Percentiles rank a stretch among this genome's conserved stretches.
These are phyloP conservation scores for Bombus superbus DNA, from an alignment of 1,140 invertebrate species.

Conservation along the genomic window DNA sequence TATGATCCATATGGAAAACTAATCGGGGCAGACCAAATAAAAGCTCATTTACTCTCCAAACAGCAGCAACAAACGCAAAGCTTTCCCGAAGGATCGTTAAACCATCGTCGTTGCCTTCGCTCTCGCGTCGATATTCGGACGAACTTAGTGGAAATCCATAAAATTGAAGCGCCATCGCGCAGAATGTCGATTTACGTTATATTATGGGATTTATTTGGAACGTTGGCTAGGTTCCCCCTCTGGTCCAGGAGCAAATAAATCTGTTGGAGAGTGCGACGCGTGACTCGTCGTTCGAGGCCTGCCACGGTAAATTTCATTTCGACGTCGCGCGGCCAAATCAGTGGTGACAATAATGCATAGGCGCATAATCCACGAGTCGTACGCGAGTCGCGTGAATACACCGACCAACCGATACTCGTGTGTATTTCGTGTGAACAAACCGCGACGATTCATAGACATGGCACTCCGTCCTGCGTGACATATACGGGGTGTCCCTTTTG, in stretches of 20 bases:
- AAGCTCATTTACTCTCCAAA: neutral
- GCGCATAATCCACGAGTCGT: constrained; percentile 37
- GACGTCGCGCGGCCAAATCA: constrained; percentile 45
- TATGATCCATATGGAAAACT: neutral
- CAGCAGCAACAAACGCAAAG: neutral
- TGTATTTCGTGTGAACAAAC: constrained; percentile 27
- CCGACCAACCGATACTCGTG: constrained; percentile 29
- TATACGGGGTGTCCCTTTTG: neutral
- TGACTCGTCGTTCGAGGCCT: constrained; percentile 36
- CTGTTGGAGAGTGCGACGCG: constrained; percentile 17
- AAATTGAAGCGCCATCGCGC: neutral
- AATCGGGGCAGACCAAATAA: neutral
- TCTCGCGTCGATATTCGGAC: neutral
- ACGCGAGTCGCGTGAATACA: constrained; percentile 34
- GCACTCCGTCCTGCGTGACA: no score
- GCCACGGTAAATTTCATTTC: constrained; percentile 58
- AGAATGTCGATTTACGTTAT: constrained; percentile 25
- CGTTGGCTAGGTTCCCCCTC: neutral
- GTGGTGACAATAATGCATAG: constrained; percentile 56
- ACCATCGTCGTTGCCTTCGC: neutral
- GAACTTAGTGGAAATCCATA: neutral
- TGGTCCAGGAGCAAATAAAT: constrained; percentile 25
- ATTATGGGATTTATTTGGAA: constrained; percentile 31
- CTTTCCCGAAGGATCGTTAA: neutral
- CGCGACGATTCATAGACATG: neutral